Base-by-base conservation (phyloP, 2,113 vertebrate species). In the Ovis canadensis region DNA sequence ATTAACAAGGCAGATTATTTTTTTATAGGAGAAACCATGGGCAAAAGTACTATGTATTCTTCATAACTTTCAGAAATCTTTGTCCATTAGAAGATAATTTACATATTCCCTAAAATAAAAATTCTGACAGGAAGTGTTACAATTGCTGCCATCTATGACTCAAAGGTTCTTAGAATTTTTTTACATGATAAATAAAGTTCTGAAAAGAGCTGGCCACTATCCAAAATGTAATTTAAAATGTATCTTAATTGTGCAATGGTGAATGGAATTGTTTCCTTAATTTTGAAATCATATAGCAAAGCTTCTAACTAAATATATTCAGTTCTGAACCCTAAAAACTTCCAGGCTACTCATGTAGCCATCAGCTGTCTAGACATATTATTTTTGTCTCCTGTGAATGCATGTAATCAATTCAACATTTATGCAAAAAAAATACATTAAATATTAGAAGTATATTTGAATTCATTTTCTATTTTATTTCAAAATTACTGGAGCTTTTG, bases 191-290 rank as follows among this genome's bases (percentile, higher is more conserved):
- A 90, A 90, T 88, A 59, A 86, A 67, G 7, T 31, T 96, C 16
- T 88, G n/a, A 17, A 90, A 55, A 93, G 57, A 96, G 48, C 25
- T 94, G 50, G 11, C 2, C 50, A 74, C 27, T 93, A 48, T 52
- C 23, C 78, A 71, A 93, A 95, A 91, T 87, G 25, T 78, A 89
- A 89, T 95, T 96, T 91, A 21, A 59, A 94, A 96, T 83, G 64
- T 80, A 43, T 90, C 71, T 74, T 50, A 55, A 52, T 83, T 96
- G 29, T 89, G 57, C 10, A 27, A 5, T 59, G 57, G 57, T 59
- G 23, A 59, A 27, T 59, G 57, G 57, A 59, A 27, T 59, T 27
- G 57, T 59, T 59, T 59, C 23, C 71, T 74, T 45, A 50, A 52
- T 83, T 96, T 25, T 89, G 31, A 93, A 93, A 48, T 83, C 50